Percentiles rank a stretch among this genome's conserved stretches.
Evolutionary conservation across 2,113 vertebrate genomes (phyloP).

Genomic region (Etheostoma spectabile): DNA sequence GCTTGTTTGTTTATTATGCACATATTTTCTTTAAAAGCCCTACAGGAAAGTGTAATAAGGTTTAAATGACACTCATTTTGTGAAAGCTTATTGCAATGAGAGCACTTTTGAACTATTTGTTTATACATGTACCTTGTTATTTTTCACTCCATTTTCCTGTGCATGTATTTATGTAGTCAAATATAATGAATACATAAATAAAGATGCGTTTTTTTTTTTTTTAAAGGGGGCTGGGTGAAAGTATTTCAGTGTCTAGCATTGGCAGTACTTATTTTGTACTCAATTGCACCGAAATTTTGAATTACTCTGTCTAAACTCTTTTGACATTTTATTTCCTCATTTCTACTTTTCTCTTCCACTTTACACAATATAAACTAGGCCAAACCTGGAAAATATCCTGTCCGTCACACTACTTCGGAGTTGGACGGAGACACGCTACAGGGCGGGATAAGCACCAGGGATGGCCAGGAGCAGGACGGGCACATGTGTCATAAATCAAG

Average conservation of each 20-base stretch:
- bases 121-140: conserved; percentile 32
- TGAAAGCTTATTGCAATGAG: conserved; percentile 39
- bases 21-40: conserved; percentile 62
- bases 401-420: conserved; percentile 54
- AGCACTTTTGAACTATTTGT: conserved; percentile 39
- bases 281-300: conserved; percentile 10
- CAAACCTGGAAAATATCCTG: conserved; percentile 59
- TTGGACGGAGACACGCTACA: conserved; percentile 57
- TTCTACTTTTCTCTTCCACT: conserved; percentile 35
- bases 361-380: conserved; percentile 64
- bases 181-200: conserved; percentile 48
- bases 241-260: neutral
- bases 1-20: conserved; percentile 70
- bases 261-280: conserved; percentile 3
- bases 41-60: conserved; percentile 57
- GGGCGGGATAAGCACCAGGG: conserved; percentile 65
- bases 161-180: conserved; percentile 32
- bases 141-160: conserved; percentile 26
- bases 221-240: conserved; percentile 24
- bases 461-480: conserved; percentile 64
- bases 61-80: conserved; percentile 65
- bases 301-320: neutral
- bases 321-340: neutral
- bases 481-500: conserved; percentile 84
- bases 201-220: neutral